phyloP scores from a whole-genome alignment of 2,113 vertebrate species.

The Corythornis vintsioides region DNA sequence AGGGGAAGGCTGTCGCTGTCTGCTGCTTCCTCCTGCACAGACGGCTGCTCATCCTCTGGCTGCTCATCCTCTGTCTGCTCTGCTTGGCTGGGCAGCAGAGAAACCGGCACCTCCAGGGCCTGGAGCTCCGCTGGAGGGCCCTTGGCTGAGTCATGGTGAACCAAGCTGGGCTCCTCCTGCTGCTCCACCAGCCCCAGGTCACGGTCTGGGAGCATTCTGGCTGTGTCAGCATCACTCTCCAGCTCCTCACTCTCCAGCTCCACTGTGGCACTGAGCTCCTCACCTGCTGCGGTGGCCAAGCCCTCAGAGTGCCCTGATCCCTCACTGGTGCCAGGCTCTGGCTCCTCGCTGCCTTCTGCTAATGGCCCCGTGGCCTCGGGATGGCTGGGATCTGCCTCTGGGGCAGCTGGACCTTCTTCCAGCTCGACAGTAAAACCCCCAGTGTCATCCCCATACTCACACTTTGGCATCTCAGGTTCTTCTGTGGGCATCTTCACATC shows the following conservation, averaged over 20 bases:
- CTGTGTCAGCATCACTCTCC: fast-evolving
- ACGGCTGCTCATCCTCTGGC: neutral
- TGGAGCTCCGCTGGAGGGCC: neutral
- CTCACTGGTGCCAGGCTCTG: fast-evolving
- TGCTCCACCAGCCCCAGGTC: neutral
- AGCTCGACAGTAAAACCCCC: neutral
- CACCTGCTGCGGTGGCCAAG: fast-evolving
- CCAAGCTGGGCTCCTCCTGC: neutral
- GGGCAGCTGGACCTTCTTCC: neutral
- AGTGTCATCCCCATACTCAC: neutral
- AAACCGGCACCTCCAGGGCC: neutral
- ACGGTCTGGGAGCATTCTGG: neutral
- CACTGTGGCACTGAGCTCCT: fast-evolving
- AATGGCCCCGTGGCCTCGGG: fast-evolving
- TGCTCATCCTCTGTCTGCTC: neutral
- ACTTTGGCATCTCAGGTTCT: neutral
- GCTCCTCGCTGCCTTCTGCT: fast-evolving
- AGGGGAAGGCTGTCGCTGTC: fast-evolving
- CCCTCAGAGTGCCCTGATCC: fast-evolving
- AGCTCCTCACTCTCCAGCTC: neutral
- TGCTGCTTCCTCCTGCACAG: neutral
- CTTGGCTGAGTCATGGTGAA: fast-evolving
- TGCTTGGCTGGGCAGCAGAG: fast-evolving
- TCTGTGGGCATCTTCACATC: neutral
- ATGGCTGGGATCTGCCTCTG: neutral